A percentile compares a stretch with the other conserved stretches of the same genome.
These are phyloP conservation scores for Tubulanus polymorphus DNA, from an alignment of 2,888 invertebrate species.

Conservation along the genomic window DNA sequence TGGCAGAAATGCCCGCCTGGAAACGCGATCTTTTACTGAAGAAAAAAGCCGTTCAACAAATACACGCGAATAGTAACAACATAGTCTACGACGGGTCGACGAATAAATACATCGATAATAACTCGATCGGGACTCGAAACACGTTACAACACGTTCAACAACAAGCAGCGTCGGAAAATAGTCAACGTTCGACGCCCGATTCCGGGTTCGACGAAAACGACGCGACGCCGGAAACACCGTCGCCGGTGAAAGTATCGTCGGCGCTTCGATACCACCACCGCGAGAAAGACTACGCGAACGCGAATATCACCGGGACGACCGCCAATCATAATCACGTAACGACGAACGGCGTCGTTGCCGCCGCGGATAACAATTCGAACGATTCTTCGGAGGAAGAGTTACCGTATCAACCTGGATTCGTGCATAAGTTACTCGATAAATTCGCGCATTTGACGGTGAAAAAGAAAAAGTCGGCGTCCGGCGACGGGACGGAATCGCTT, in stretches of 20 bases:
- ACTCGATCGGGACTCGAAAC: background rate
- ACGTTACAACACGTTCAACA: background rate
- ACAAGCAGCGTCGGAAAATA: background rate
- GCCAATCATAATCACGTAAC: too few relatives aligned
- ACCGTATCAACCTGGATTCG: constrained; percentile 44
- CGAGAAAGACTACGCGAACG: too few relatives aligned
- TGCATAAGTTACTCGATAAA: constrained; percentile 39
- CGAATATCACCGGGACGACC: too few relatives aligned
- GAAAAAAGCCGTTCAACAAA: background rate
- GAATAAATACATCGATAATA: background rate
- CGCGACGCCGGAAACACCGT: background rate
- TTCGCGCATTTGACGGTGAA: constrained; percentile 19
- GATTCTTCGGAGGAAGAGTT: constrained; percentile 33
- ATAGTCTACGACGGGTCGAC: too few relatives aligned
- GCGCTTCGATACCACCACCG: too few relatives aligned
- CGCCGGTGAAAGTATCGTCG: too few relatives aligned
- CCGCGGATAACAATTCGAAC: too few relatives aligned
- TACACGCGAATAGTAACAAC: background rate
- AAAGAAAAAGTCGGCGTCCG: background rate
- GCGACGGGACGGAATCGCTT: background rate
- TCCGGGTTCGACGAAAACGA: background rate
- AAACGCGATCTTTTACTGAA: constrained; percentile 16
- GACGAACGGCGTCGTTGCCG: too few relatives aligned
- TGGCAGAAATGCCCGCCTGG: constrained; percentile 21
- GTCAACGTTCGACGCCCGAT: background rate